Base-by-base conservation (phyloP, 2,888 invertebrate genomes). In the Troides helena region DNA sequence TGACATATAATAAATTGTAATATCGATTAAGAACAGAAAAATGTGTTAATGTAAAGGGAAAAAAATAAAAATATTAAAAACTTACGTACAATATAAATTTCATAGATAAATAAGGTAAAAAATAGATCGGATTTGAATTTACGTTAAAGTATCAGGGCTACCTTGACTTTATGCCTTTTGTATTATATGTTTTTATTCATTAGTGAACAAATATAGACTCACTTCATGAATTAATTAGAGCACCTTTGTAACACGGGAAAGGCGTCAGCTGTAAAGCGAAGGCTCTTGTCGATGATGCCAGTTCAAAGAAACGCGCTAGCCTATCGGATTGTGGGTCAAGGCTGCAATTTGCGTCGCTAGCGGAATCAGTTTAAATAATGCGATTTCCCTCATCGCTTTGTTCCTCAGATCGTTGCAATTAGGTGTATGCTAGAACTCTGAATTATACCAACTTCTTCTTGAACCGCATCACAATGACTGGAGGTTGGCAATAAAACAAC, bases 271-370 rank as follows among this genome's bases (percentile, higher is more conserved):
- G 68, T 60, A 43, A 43, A 64, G 64, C 50, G 30, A 25, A 62
- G 50, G 59, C 58, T 46, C 39, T 68, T 64, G 64, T 68, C 64
- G 59, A 59, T 68, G 64, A 60, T 39, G 60, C 46, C 68, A 53
- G 50, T 64, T 64, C 68, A 68, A 64, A 64, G 63, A 46, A 62
- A n/a, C 59, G 65, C 53, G 43, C n/a, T 30, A 25, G n/a, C 36
- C 58, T 70, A 66, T 63, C 65, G 56, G 65, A 56, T 68, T 65
- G 30, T 60, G 58, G 69, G 72, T 65, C 72, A 72, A 69, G 72
- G 70, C n/a, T 56, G 67, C 75, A 73, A 36, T 78, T 74, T 72
- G 76, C 77, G 43, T 76, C 61, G 64, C 23, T 56, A 50, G 60
- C 39, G 64, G 60, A 64, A 68, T 64, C 36, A 60, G 64, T 68